These are phyloP conservation scores for Promerops cafer DNA, from an alignment of 2,113 vertebrate genomes.

Conservation along the genomic window DNA sequence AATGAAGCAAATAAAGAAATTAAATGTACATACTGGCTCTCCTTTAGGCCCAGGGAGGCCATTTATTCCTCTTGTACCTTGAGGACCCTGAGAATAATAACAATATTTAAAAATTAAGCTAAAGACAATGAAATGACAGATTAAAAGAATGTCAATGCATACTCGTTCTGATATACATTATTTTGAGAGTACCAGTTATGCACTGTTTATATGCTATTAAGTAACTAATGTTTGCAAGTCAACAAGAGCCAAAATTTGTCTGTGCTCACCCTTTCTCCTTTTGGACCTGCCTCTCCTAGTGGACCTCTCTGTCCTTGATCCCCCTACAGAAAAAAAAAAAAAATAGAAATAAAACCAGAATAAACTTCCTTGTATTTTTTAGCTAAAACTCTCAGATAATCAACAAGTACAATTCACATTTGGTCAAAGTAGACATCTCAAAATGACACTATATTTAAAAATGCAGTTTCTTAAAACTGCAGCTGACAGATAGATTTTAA, in stretches of 20 bases:
- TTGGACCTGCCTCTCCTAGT: constrained; percentile 85
- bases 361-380: background rate
- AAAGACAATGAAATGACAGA: background rate
- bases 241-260: background rate
- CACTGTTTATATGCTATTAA: background rate
- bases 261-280: constrained; percentile 83
- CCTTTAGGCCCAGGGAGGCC: constrained; percentile 93
- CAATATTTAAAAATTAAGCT: background rate
- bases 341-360: background rate
- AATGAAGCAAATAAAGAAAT: background rate
- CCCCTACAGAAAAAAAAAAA: constrained; percentile 70
- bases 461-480: background rate
- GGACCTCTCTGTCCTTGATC: constrained; percentile 87
- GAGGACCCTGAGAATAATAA: constrained; percentile 74
- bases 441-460: background rate
- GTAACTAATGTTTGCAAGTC: background rate
- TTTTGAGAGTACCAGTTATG: background rate
- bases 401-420: background rate
- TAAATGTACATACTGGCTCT: constrained; percentile 79
- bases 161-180: background rate
- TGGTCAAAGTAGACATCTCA: background rate
- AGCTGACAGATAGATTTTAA: background rate
- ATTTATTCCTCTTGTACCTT: constrained; percentile 87
- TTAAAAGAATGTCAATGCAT: background rate
- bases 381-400: background rate